A percentile compares a stretch with the other conserved stretches of the same genome.
Evolutionary conservation across 2,113 vertebrate species (phyloP).

Genomic region (Phalacrocorax aristotelis): DNA sequence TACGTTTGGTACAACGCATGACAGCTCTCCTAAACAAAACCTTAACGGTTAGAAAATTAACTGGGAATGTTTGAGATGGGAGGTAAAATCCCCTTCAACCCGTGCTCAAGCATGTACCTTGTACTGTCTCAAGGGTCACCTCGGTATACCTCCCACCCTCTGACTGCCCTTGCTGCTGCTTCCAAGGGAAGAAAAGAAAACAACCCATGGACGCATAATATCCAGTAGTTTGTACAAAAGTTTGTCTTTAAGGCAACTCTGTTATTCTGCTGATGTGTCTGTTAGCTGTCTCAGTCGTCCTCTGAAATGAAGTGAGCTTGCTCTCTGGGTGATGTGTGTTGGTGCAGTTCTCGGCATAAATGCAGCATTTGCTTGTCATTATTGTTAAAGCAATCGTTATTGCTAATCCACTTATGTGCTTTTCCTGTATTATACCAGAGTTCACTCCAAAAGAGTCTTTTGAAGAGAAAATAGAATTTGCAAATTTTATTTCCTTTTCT

Average conservation of each 20-base stretch:
- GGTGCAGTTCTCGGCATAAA: background rate
- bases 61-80: background rate
- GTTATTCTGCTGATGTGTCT: background rate
- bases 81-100: background rate
- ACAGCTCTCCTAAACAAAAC: background rate
- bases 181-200: background rate
- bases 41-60: background rate
- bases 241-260: background rate
- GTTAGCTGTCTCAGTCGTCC: background rate
- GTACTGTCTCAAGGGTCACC: background rate
- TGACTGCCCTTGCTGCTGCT: background rate
- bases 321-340: background rate
- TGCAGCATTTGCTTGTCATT: background rate
- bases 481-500: background rate
- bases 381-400: background rate
- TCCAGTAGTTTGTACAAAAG: background rate
- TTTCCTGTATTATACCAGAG: background rate
- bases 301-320: background rate
- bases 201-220: background rate
- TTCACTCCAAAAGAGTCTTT: background rate
- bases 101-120: accelerated
- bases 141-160: accelerated
- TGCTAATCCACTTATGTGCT: background rate
- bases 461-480: background rate
- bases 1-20: background rate